Base-by-base conservation (phyloP, 2,888 invertebrate species). In the Mayetiola destructor region DNA sequence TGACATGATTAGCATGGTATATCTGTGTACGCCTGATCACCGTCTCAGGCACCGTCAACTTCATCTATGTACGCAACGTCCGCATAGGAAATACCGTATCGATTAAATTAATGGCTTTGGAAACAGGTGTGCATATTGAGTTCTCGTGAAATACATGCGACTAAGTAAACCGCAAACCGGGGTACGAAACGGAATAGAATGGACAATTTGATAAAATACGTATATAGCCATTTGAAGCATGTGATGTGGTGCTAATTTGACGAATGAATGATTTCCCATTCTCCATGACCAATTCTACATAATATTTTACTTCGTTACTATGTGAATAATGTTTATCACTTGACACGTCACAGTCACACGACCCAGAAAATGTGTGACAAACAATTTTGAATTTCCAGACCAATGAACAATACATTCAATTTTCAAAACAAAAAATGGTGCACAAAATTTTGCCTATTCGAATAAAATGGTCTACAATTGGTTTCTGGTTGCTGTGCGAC, bases 101-200 rank as follows among this genome's bases (percentile, higher is more conserved):
- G 42, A 42, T 27, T 14, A n/a, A n/a, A n/a, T n/a, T n/a, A n/a
- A n/a, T n/a, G n/a, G n/a, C n/a, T 27, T 27, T 48, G 27, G 48
- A 48, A 48, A 48, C 48, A 48, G 48, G 48, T 48, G 48, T 42
- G 42, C 42, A 39, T 9, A n/a, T n/a, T n/a, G n/a, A n/a, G n/a
- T n/a, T n/a, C n/a, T n/a, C n/a, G n/a, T n/a, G n/a, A n/a, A n/a
- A n/a, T n/a, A n/a, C n/a, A n/a, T n/a, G n/a, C n/a, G n/a, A n/a
- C n/a, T n/a, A n/a, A n/a, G n/a, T n/a, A n/a, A n/a, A n/a, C n/a
- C n/a, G n/a, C n/a, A n/a, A n/a, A n/a, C n/a, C n/a, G n/a, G n/a
- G n/a, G n/a, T n/a, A n/a, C n/a, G n/a, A n/a, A n/a, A n/a, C n/a
- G n/a, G n/a, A n/a, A n/a, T n/a, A n/a, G n/a, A n/a, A n/a, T n/a